Conservation (phyloP, 2,888 invertebrate species). For the Meiosimyza platycephala region DNA sequence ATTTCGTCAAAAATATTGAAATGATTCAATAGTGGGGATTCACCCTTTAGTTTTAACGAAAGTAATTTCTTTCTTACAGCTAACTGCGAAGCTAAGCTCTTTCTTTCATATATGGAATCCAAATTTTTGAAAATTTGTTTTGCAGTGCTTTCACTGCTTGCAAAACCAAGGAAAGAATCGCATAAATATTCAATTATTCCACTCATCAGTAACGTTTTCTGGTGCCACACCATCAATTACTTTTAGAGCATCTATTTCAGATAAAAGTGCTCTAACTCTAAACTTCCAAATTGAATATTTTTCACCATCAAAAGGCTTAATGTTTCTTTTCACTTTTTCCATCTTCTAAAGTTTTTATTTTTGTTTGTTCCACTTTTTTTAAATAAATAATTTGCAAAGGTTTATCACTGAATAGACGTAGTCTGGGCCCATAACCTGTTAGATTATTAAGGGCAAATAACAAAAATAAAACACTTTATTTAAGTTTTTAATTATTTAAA, state of each 20-base stretch:
- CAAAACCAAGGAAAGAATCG: constrained; percentile 42
- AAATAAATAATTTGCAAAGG: no score
- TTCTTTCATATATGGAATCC: constrained; percentile 40
- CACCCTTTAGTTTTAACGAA: constrained; percentile 37
- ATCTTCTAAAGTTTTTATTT: background rate
- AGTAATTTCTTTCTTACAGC: constrained; percentile 39
- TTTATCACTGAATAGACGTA: no score
- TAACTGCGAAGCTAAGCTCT: constrained; percentile 42
- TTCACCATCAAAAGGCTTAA: constrained; percentile 7
- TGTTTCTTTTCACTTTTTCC: background rate
- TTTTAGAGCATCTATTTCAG: constrained; percentile 34
- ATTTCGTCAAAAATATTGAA: constrained; percentile 44
- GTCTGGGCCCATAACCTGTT: no score
- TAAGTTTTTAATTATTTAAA: no score
- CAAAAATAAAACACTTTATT: no score
- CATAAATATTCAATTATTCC: constrained; percentile 41
- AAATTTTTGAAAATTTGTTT: constrained; percentile 41
- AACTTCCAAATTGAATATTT: constrained; percentile 34
- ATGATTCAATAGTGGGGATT: constrained; percentile 37
- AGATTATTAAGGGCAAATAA: no score
- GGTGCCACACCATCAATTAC: constrained; percentile 32
- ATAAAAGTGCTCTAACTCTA: constrained; percentile 35
- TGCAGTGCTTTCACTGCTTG: constrained; percentile 34
- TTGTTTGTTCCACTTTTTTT: background rate
- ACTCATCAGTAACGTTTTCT: constrained; percentile 27